Evolutionary conservation across 2,888 invertebrate species (phyloP).

Genomic region (Eucriotettix oculatus): DNA sequence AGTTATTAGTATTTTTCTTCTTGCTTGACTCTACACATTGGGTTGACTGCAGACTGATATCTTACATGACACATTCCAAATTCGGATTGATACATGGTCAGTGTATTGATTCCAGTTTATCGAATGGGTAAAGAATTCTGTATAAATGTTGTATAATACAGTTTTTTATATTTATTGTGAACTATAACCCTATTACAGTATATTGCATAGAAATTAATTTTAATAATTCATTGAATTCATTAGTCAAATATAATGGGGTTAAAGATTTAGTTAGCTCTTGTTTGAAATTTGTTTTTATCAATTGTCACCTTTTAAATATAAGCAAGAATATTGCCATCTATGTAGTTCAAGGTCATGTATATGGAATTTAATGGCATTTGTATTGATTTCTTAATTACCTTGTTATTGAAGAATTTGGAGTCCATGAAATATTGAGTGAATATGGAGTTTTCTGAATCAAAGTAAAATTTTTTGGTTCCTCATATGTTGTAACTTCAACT

Average conservation of each 20-base stretch:
- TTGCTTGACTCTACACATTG: too few species aligned
- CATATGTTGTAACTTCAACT: slow-evolving; percentile 48
- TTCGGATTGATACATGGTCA: too few species aligned
- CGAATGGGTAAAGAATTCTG: too few species aligned
- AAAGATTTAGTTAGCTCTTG: background rate
- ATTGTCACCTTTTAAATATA: background rate
- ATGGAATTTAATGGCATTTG: too few species aligned
- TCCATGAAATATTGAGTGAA: slow-evolving; percentile 50
- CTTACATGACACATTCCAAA: too few species aligned
- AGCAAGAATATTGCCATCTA: background rate
- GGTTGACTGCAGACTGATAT: too few species aligned
- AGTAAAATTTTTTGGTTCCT: slow-evolving; percentile 49
- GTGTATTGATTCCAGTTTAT: too few species aligned
- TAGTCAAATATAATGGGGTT: background rate
- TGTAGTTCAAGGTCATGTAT: background rate
- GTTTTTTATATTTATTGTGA: background rate
- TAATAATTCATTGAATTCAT: too few species aligned
- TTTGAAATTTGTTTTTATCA: background rate
- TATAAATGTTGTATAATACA: background rate
- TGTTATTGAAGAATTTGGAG: slow-evolving; percentile 19
- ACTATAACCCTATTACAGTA: background rate
- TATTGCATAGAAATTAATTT: background rate
- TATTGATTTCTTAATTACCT: too few species aligned
- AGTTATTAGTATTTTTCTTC: too few species aligned
- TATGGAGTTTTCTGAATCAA: slow-evolving; percentile 39